phyloP scores from a whole-genome alignment of 2,113 vertebrate genomes.

The Ophthalmolycus amberensis region DNA sequence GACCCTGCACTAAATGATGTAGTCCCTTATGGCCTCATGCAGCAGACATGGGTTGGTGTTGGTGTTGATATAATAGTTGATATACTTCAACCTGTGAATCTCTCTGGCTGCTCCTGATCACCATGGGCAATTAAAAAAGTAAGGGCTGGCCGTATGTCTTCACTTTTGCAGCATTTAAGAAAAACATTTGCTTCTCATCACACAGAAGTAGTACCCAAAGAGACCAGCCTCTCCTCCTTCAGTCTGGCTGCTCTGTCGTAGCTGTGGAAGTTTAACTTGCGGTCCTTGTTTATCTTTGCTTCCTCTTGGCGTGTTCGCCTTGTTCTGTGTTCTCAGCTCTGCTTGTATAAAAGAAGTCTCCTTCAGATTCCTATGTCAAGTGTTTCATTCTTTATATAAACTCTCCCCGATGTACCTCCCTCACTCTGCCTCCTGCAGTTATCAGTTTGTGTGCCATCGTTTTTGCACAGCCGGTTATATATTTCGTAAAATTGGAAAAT shows the following conservation, averaged over 20 bases:
- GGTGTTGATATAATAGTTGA: too few relatives aligned
- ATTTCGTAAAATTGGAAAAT: conserved; percentile 21
- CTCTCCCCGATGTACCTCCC: conserved; percentile 18
- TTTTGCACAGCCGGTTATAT: conserved; percentile 1
- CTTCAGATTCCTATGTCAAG: conserved; percentile 50
- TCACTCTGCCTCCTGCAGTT: conserved; percentile 22
- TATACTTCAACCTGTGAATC: too few relatives aligned
- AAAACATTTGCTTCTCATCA: conserved; percentile 14
- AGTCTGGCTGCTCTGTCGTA: conserved; percentile 53
- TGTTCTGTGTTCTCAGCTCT: conserved; percentile 35
- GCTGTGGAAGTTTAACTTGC: conserved; percentile 30
- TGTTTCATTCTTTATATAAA: conserved; percentile 64
- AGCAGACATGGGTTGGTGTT: background rate
- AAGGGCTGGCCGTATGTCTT: background rate
- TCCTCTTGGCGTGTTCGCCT: conserved; percentile 41
- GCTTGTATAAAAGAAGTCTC: conserved; percentile 38
- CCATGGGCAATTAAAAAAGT: background rate
- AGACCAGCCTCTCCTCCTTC: conserved; percentile 37
- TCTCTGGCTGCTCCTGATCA: too few relatives aligned
- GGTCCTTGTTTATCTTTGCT: conserved; percentile 59
- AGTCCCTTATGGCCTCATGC: background rate
- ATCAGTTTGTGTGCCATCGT: conserved; percentile 1
- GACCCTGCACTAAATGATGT: background rate
- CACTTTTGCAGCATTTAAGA: background rate
- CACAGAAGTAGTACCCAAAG: conserved; percentile 7